Base-by-base conservation (phyloP, 2,888 invertebrate genomes). In the Pseudanteris insignis region DNA sequence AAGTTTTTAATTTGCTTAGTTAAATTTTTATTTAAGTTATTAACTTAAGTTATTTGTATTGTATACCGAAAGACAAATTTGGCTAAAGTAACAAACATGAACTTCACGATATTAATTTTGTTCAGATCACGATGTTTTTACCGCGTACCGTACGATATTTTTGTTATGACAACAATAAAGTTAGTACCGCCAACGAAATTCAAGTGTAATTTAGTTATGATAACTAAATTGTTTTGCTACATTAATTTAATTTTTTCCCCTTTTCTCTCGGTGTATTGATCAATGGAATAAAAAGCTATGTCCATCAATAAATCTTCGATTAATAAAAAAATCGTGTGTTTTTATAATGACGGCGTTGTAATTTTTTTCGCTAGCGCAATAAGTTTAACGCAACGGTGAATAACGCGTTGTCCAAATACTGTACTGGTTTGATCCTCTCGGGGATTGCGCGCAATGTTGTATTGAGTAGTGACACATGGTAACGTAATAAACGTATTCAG, bases 401-500 rank as follows among this genome's bases (percentile, higher is more conserved):
- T 48, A 60, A 60, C 60, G 47, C 43, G 37, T 14, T 32, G 33
- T 25, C 25, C 58, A 46, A 51, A 50, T 21, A 26, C 40, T 4
- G 4, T 41, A 38, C 26, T 28, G 32, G 21, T 37, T 30, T 26
- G 18, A 21, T 18, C 32, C 55, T 41, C 50, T 41, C 46, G 50
- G 46, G 46, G 21, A 51, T 61, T 36, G 13, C 14, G 38, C 33
- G 40, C 32, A 25, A 44, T 44, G 44, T 61, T 61, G 33, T 51
- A 61, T 41, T 29, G 38, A 33, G 40, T 44, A 32, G 13, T 44
- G 50, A 50, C 48, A 60, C 48, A 53, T 38, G 50, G 50, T 61
- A 55, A 55, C 54, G 50, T 46, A 61, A 55, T 61, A 61, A 61
- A 55, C 40, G 61, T 37, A 38, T 34, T 38, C 40, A 18, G 46